These are phyloP conservation scores for Rallus crepitans DNA, from an alignment of 2,797 vertebrate species.

Conservation along the genomic window DNA sequence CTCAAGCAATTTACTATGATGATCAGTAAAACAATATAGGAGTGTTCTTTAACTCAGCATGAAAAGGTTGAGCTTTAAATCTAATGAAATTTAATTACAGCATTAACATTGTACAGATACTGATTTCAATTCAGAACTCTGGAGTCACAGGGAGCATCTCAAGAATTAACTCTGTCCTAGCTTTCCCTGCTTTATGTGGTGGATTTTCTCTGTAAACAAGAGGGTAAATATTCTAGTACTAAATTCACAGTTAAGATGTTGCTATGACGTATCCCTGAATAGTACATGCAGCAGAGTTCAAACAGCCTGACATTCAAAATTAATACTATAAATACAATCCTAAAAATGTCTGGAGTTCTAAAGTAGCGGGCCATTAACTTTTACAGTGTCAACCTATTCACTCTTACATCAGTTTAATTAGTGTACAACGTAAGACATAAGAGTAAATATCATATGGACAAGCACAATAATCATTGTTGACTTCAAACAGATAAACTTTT, in stretches of 20 bases:
- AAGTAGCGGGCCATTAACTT: constrained; percentile 51
- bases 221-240: not conserved
- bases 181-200: not conserved
- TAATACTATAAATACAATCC: constrained; percentile 34
- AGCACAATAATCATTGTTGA: constrained; percentile 44
- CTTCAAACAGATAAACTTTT: constrained; percentile 42
- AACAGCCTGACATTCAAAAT: constrained; percentile 49
- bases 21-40: constrained; percentile 18
- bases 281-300: constrained; percentile 30
- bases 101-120: constrained; percentile 40
- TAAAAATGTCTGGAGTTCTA: constrained; percentile 41
- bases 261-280: not conserved
- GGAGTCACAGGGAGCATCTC: not conserved
- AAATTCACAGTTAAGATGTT: not conserved
- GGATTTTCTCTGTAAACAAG: not conserved
- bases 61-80: constrained; percentile 69
- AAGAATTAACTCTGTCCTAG: constrained; percentile 50
- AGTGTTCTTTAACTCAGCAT: constrained; percentile 34
- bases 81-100: constrained; percentile 70
- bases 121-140: constrained; percentile 11
- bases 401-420: constrained; percentile 66
- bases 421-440: not conserved
- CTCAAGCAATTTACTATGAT: constrained; percentile 1
- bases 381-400: constrained; percentile 24
- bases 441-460: constrained; percentile 50